phyloP scores from a whole-genome alignment of 2,888 invertebrate species.

The Agonopterix subpropinquella region DNA sequence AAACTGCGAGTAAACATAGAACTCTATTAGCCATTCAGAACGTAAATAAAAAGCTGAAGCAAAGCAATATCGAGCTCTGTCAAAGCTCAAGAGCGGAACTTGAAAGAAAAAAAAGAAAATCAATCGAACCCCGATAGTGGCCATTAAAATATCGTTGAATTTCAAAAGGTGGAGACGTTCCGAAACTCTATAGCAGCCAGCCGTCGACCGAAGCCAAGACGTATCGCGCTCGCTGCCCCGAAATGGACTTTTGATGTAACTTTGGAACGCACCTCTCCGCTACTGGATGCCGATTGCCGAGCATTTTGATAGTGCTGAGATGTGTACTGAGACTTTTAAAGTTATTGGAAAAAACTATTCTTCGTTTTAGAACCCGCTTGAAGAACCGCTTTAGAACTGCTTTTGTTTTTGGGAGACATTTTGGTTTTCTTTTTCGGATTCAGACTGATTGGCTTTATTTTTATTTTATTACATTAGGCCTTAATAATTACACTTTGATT shows the following conservation, averaged over 20 bases:
- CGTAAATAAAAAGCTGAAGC: slow-evolving; percentile 53
- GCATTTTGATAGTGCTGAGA: slow-evolving; percentile 18
- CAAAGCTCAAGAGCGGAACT: slow-evolving; percentile 28
- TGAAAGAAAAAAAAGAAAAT: slow-evolving; percentile 45
- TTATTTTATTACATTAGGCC: too few relatives aligned
- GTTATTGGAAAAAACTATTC: too few relatives aligned
- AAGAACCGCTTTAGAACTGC: too few relatives aligned
- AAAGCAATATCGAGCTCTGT: slow-evolving; percentile 52
- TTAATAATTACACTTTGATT: too few relatives aligned
- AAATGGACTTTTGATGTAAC: slow-evolving; percentile 70
- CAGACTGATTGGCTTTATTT: too few relatives aligned
- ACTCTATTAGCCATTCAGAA: slow-evolving; percentile 32
- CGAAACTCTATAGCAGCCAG: slow-evolving; percentile 40
- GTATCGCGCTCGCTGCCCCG: slow-evolving; percentile 39
- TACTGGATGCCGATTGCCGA: not conserved
- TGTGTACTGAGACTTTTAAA: slow-evolving; percentile 1
- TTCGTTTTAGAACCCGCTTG: too few relatives aligned
- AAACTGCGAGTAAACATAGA: slow-evolving; percentile 24
- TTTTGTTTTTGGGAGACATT: too few relatives aligned
- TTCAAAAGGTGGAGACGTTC: slow-evolving; percentile 48
- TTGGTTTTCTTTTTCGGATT: too few relatives aligned
- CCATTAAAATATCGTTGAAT: slow-evolving; percentile 73
- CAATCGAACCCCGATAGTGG: slow-evolving; percentile 55
- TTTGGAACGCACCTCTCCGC: slow-evolving; percentile 32
- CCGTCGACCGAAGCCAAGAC: slow-evolving; percentile 36